phyloP scores from a whole-genome alignment of 1,140 invertebrate species.

The Brachionus koreanus region DNA sequence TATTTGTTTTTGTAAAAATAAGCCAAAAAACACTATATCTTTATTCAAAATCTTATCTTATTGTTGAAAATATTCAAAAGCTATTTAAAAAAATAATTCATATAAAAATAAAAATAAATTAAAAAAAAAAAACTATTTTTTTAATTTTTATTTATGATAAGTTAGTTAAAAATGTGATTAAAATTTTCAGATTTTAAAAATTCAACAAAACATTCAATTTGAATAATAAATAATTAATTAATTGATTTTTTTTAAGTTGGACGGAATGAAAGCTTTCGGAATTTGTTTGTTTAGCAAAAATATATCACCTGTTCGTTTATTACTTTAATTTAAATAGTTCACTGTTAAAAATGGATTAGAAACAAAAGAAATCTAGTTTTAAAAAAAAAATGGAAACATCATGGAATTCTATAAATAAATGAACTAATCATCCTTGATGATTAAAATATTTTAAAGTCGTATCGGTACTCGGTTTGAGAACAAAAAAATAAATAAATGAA shows the following conservation, averaged over 20 bases:
- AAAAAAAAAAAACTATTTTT: no score
- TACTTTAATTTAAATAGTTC: background rate
- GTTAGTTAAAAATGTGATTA: no score
- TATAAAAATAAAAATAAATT: no score
- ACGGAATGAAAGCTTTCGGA: background rate
- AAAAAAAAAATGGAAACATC: background rate
- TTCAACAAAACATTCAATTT: background rate
- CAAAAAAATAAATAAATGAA: background rate
- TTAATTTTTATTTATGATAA: no score
- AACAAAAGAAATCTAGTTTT: background rate
- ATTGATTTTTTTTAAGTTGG: background rate
- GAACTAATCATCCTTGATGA: constrained; percentile 11
- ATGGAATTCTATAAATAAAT: background rate
- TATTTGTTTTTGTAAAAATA: no score
- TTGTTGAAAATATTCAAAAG: no score
- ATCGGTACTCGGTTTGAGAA: constrained; percentile 8
- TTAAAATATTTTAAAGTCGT: background rate
- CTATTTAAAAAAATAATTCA: no score
- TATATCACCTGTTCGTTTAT: background rate
- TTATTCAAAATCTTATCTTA: no score
- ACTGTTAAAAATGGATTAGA: background rate
- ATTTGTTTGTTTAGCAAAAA: no score
- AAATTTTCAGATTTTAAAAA: no score
- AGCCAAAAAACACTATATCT: no score
- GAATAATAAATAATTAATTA: background rate